Percentiles rank a stretch among this genome's conserved stretches.
phyloP scores from a whole-genome alignment of 1,140 invertebrate genomes.

The Drosophila littoralis region DNA sequence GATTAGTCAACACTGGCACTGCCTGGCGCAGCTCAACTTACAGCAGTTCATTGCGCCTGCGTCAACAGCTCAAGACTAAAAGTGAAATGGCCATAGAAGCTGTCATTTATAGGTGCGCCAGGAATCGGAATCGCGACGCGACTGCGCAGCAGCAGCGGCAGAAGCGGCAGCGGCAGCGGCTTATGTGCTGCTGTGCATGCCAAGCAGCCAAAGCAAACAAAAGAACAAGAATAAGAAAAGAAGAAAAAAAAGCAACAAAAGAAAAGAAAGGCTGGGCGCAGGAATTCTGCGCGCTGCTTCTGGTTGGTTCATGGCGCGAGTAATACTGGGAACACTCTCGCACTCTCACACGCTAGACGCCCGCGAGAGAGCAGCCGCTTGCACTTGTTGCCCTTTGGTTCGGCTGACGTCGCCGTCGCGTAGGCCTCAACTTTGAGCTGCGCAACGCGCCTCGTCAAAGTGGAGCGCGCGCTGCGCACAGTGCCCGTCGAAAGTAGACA shows the following conservation, averaged over 20 bases:
- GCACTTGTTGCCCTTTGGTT: constrained; percentile 22
- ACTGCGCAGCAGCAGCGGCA: constrained; percentile 24
- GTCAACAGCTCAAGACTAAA: constrained; percentile 75
- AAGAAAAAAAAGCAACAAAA: background rate
- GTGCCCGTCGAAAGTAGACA: constrained; percentile 20
- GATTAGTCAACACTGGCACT: constrained; percentile 4
- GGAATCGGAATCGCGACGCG: constrained; percentile 55
- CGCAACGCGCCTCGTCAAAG: constrained; percentile 53
- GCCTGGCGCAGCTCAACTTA: constrained; percentile 34
- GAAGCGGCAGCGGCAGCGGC: constrained; percentile 2
- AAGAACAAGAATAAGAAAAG: constrained; percentile 15
- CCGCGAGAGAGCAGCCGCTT: background rate
- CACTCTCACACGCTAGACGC: constrained; percentile 2
- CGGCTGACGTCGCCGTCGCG: no score
- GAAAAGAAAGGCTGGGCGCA: constrained; percentile 52
- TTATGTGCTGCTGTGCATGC: constrained; percentile 63
- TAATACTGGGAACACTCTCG: constrained; percentile 71
- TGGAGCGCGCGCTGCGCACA: constrained; percentile 52
- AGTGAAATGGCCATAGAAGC: constrained; percentile 68
- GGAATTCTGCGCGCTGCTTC: constrained; percentile 29
- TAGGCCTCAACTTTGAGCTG: background rate
- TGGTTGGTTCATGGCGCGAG: constrained; percentile 29
- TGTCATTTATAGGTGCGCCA: constrained; percentile 77
- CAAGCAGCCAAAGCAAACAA: constrained; percentile 20
- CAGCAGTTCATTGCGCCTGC: constrained; percentile 68